Evolutionary conservation across 2,888 invertebrate species (phyloP).

Genomic region (Belgica antarctica): DNA sequence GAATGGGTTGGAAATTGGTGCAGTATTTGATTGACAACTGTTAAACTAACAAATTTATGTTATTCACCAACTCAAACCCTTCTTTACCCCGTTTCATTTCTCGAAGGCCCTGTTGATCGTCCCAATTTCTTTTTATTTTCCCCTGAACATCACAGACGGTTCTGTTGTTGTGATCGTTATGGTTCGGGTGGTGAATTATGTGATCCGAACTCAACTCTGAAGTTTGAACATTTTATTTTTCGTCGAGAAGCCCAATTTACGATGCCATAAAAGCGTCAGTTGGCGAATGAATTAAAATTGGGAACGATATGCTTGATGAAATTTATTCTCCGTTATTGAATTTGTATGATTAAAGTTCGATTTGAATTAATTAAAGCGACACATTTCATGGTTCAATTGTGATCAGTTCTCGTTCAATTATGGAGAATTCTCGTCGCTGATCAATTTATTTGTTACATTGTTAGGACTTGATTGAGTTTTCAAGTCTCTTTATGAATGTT

Average conservation of each 20-base stretch:
- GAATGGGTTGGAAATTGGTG: too few relatives aligned
- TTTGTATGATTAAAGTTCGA: conserved; percentile 11
- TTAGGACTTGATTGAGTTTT: background rate
- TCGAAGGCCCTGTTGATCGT: too few relatives aligned
- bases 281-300: background rate
- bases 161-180: conserved; percentile 37
- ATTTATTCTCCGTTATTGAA: background rate
- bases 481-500: background rate
- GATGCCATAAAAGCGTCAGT: background rate
- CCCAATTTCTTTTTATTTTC: too few relatives aligned
- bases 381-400: background rate
- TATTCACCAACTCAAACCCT: too few relatives aligned
- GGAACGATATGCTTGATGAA: conserved; percentile 2
- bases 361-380: conserved; percentile 17
- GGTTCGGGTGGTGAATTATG: conserved; percentile 41
- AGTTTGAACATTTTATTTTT: background rate
- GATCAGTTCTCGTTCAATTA: too few relatives aligned
- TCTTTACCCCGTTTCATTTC: too few relatives aligned
- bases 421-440: too few relatives aligned
- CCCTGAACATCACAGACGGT: background rate
- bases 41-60: too few relatives aligned
- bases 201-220: conserved; percentile 5
- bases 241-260: background rate
- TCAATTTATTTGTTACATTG: too few relatives aligned
- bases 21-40: too few relatives aligned